Evolutionary conservation across 2,888 invertebrate species (phyloP), one percentile per base, ranked within the genome.

Genomic region (Phyllotreta cruciferae): DNA sequence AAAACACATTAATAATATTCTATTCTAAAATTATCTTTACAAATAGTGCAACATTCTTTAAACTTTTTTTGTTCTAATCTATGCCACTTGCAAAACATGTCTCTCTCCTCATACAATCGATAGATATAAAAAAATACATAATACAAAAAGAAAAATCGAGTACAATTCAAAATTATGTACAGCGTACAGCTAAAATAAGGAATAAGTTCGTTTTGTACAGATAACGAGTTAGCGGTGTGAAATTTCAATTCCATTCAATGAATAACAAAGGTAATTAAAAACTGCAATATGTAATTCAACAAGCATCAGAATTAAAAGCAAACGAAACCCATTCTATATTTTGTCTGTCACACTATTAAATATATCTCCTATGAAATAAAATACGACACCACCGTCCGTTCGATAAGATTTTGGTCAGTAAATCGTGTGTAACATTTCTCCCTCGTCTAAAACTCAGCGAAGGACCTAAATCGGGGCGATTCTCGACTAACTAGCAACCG

Each of bases 1-100:
- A 69, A 74, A 76, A 74, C 72, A 77, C 74, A 76, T 73, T 71
- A 69, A 74, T 73, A 70, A 35, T 73, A 70, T 67, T 71, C 74
- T 76, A 74, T 64, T 73, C 75, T 77, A 77, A 74, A 71, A 70
- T 73, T 76, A 76, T 76, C 75, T 78, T 77, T 77, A 77, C 77
- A 77, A 52, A 70, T 66, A 67, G 77, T 78, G 77, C 77, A 76
- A 78, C 77, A 76, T 72, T 76, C 71, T 74, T 74, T 72, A 69
- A 75, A 44, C 13, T 58, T 49, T 58, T 52, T 58, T 52, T 55
- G 56, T 41, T 65, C 34, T 62, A 54, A 47, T 72, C 66, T 71
- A 71, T 73, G 71, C 73, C 71, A 68, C 14, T 24, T 71, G 71
- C 68, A 67, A 75, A 73, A 73, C 71, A 50, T 69, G 70, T 70